Evolutionary conservation across 2,888 invertebrate species (phyloP).

Genomic region (Bembecia ichneumoniformis): DNA sequence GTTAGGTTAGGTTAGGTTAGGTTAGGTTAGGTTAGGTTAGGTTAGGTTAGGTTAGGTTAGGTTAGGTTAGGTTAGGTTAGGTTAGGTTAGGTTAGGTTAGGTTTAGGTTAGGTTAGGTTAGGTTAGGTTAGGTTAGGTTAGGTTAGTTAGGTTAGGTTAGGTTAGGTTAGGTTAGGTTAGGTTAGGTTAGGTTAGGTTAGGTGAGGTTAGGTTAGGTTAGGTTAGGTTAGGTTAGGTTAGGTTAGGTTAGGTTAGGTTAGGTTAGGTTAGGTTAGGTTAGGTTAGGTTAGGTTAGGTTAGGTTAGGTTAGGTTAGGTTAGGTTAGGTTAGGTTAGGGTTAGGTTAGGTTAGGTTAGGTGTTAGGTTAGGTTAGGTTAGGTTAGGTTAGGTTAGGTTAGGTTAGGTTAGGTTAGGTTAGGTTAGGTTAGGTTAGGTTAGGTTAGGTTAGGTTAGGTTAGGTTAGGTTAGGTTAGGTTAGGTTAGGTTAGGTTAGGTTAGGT

Average conservation of each 20-base stretch:
- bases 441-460: too few relatives aligned
- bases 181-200: constrained; percentile 4
- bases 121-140: constrained; percentile 7
- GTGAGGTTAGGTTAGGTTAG: constrained; percentile 3
- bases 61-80: constrained; percentile 6
- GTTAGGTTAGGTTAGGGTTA: constrained; percentile 5
- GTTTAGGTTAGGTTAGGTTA: constrained; percentile 6
- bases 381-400: constrained; percentile 6
- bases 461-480: too few relatives aligned
- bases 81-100: too few relatives aligned
- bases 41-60: constrained; percentile 6
- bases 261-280: constrained; percentile 4
- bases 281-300: constrained; percentile 3
- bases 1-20: constrained; percentile 8
- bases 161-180: constrained; percentile 4
- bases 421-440: too few relatives aligned
- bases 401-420: constrained; percentile 6
- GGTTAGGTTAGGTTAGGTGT: constrained; percentile 6
- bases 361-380: constrained; percentile 6
- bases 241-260: constrained; percentile 3
- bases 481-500: too few relatives aligned
- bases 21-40: constrained; percentile 7
- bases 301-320: constrained; percentile 5
- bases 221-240: constrained; percentile 2
- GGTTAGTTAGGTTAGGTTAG: constrained; percentile 5